These are phyloP conservation scores for Meteorus sp. DNA, from an alignment of 1,140 invertebrate species.

Conservation along the genomic window DNA sequence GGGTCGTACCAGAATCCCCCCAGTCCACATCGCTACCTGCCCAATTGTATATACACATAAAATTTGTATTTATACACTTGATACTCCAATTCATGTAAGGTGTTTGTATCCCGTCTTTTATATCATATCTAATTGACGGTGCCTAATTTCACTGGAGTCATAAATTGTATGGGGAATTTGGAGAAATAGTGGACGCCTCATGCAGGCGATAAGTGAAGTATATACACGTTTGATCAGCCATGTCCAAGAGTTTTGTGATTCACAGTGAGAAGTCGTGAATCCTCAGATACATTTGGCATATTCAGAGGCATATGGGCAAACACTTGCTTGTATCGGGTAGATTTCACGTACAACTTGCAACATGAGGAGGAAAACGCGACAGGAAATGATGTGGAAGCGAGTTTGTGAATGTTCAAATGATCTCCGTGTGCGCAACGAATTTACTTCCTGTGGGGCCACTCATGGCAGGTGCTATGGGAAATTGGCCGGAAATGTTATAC, in stretches of 20 bases:
- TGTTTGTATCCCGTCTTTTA: background rate
- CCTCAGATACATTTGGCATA: too few relatives aligned
- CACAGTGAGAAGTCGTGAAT: background rate
- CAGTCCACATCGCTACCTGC: background rate
- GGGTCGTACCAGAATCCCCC: background rate
- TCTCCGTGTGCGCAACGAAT: background rate
- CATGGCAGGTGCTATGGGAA: background rate
- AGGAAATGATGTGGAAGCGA: constrained; percentile 10
- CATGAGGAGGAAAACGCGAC: background rate
- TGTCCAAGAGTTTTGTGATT: background rate
- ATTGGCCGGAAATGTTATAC: constrained; percentile 16
- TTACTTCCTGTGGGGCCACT: background rate
- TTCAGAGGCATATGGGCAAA: too few relatives aligned
- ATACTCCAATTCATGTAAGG: constrained; percentile 5
- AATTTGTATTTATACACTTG: background rate
- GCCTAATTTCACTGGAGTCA: background rate
- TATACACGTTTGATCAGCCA: background rate
- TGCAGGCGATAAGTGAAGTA: background rate
- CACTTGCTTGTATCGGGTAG: too few relatives aligned
- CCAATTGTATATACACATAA: background rate
- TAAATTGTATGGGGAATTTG: background rate
- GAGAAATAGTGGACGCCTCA: background rate
- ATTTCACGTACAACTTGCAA: too few relatives aligned
- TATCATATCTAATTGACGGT: constrained; percentile 9
- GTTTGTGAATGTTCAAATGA: too few relatives aligned